Base-by-base conservation (phyloP, 2,888 invertebrate species). In the Apamea anceps region DNA sequence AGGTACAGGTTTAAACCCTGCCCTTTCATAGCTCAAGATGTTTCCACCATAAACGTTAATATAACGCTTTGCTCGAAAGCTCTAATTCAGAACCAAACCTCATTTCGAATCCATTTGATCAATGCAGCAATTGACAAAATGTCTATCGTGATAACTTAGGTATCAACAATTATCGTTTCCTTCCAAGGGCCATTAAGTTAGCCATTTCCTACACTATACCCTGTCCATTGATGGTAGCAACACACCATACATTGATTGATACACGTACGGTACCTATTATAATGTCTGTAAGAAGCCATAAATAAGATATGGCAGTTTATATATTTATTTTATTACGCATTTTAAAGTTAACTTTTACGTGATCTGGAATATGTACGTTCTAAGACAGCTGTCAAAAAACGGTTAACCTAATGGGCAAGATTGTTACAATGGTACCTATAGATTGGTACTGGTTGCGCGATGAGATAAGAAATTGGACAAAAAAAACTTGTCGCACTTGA, bases 201-300 rank as follows among this genome's bases (percentile, higher is more conserved):
- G n/a, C 75, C 28, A 66, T 73, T 73, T 73, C 68, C 66, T 66
- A n/a, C n/a, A 72, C 28, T 68, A 63, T 37, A 37, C 6, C 37
- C 37, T 37, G 37, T 37, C 37, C 37, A 37, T 37, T 37, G 37
- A 6, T 37, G 5, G 37, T 37, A 37, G 6, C 37, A 37, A 37
- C 37, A 37, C 37, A 37, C 37, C 5, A 37, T 37, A 37, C 37
- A 37, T 37, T 37, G 37, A 37, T 37, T 37, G 37, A 37, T 37
- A 6, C 32, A 37, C 37, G 37, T 37, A 37, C 37, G 37, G 37
- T 37, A 37, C 37, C 37, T 4, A 37, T 37, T 37, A 37, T 5
- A 37, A 37, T 37, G 37, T 37, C 37, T 37, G 37, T 37, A 37
- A 5, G 37, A 37, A 37, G 37, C 37, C 37, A 37, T 37, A 37